Conservation (phyloP, 2,888 invertebrate genomes). For the Cantharis flavilabris region DNA sequence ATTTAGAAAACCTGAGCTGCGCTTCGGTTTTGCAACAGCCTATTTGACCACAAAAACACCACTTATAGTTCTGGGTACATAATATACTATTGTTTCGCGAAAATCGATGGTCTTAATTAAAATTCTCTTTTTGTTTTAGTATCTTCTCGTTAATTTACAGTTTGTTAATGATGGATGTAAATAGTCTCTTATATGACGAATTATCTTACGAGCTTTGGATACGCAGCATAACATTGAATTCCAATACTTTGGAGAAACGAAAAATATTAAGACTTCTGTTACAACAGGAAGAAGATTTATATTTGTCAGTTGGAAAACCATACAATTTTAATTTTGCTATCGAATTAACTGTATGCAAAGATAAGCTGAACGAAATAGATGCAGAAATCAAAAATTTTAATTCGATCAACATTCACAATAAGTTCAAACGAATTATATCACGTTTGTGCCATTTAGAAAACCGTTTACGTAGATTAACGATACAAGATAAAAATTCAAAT, state of each 20-base stretch:
- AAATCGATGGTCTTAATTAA: no score
- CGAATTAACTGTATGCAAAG: neutral
- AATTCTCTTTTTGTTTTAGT: neutral
- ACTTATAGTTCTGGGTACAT: no score
- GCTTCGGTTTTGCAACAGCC: no score
- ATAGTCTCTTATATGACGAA: neutral
- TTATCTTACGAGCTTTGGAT: neutral
- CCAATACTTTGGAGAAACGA: neutral
- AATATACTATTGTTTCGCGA: no score
- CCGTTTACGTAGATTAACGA: neutral
- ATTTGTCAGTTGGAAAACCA: neutral
- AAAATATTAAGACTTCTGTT: neutral
- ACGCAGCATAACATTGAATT: neutral
- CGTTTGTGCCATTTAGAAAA: neutral
- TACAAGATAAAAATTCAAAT: neutral
- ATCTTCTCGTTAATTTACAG: neutral
- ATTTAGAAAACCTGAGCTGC: no score
- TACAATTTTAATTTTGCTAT: neutral
- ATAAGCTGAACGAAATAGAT: neutral
- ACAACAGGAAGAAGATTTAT: neutral
- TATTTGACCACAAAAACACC: no score
- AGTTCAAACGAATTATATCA: neutral
- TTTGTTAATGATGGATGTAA: neutral
- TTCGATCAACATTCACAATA: neutral
- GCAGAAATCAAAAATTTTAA: neutral